phyloP scores from a whole-genome alignment of 1,140 invertebrate genomes.

The Megathymus violae region DNA sequence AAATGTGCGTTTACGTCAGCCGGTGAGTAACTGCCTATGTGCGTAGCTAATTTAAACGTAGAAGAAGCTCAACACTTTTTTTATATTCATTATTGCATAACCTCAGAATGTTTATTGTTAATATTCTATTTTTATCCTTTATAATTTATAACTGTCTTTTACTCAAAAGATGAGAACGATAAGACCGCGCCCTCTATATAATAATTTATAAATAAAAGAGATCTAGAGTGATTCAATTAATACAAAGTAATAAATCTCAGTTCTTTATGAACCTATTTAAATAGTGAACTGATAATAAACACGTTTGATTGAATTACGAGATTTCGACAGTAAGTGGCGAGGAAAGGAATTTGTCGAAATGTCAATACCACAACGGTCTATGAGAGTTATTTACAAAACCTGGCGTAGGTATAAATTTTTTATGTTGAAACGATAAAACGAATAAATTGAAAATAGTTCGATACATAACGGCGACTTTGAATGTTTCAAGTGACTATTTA shows the following conservation, averaged over 20 bases:
- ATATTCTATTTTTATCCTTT: no score
- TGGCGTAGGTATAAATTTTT: conserved; percentile 36
- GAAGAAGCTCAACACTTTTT: no score
- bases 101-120: no score
- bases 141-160: no score
- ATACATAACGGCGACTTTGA: conserved; percentile 15
- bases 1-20: conserved; percentile 24
- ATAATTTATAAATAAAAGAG: no score
- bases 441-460: no score
- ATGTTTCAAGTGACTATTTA: no score
- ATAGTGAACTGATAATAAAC: conserved; percentile 43
- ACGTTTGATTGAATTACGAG: conserved; percentile 49
- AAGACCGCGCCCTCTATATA: no score
- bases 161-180: no score
- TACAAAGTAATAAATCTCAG: conserved; percentile 19
- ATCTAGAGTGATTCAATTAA: no score
- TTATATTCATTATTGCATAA: no score
- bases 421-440: conserved; percentile 34
- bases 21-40: background rate
- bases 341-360: conserved; percentile 50
- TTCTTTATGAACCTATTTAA: conserved; percentile 1
- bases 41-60: conserved; percentile 16
- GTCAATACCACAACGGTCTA: conserved; percentile 41
- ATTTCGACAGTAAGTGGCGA: conserved; percentile 45
- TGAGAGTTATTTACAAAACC: conserved; percentile 39